Evolutionary conservation across 35 echinoderm and acorn worm genomes (phyloP), one percentile per base, ranked within the genome.

Genomic region (Heliocidaris tuberculata): DNA sequence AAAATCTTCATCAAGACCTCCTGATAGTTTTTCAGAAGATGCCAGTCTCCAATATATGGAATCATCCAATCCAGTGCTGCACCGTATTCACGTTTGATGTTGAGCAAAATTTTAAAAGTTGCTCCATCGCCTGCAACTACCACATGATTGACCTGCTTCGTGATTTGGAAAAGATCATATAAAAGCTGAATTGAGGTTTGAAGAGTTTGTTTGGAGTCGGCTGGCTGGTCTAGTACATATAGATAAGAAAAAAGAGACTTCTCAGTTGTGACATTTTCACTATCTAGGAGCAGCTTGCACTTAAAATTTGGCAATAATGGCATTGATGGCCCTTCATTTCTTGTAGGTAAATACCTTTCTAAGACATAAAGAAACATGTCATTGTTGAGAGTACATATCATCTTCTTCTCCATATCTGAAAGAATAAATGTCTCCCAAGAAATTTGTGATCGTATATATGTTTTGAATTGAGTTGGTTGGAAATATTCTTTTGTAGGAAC

Each of bases 21-120:
- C 54, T 98, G 94, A 85, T 59, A 96, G 88, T 96, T 96, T 71
- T 96, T 98, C 2, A 98, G 92, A 2, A 96, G 50, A 95, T 98
- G 96, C 95, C 97, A 98, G 27, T 98, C 97, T 19, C 97, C 97
- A 90, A 95, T 31, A 52, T 94, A 96, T 78, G 97, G 97, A 19
- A 96, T 94, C 16, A 98, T 60, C 97, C 97, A 98, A 47, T 86
- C 94, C 5, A 96, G 90, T 27, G 94, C 94, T 94, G 87, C 94
- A 47, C 97, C 97, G 85, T 95, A 98, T 91, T 94, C 85, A 92
- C 35, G 47, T 95, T 95, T 96, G 1, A 98, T 86, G 5, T 96
- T 94, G 2, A 88, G 24, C 16, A 98, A 9, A 31, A 95, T 49
- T 10, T 96, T 65, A 86, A 94, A 96, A 48, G 90, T 98, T 70